Conservation (phyloP, 2,113 vertebrate genomes). For the Mesoclemmys tuberculata region DNA sequence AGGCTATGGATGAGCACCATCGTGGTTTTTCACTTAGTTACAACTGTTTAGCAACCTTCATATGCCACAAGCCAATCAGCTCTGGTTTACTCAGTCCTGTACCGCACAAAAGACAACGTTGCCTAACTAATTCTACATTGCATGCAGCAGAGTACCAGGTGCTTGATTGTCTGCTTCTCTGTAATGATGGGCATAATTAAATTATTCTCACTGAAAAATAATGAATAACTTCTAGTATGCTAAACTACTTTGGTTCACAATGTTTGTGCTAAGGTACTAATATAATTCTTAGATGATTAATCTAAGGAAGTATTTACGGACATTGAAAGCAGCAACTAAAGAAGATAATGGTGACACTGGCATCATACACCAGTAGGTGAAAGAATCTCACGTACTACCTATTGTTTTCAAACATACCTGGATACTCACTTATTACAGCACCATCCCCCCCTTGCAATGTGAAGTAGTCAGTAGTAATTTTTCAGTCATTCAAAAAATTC, state of each 20-base stretch:
- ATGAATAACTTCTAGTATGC: not conserved
- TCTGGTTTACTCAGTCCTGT: not conserved
- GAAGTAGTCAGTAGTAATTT: not conserved
- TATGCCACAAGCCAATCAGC: not conserved
- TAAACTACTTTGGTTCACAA: not conserved
- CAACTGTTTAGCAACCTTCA: not conserved
- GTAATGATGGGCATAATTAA: not conserved
- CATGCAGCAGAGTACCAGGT: not conserved
- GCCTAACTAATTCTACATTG: not conserved
- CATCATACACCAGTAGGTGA: not conserved
- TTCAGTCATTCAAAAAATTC: not conserved
- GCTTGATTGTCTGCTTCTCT: not conserved
- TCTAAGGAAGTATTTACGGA: not conserved
- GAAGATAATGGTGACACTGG: not conserved
- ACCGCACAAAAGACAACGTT: not conserved
- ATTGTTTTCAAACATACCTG: not conserved
- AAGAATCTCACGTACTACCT: not conserved
- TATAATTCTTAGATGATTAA: not conserved
- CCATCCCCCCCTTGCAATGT: not conserved
- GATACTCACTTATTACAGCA: not conserved
- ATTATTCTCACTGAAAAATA: not conserved
- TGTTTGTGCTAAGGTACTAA: not conserved
- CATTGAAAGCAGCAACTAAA: not conserved
- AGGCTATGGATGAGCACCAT: not conserved
- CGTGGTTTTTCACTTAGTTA: accelerated